Conservation (phyloP, 2,888 invertebrate species). For the Mantis religiosa region DNA sequence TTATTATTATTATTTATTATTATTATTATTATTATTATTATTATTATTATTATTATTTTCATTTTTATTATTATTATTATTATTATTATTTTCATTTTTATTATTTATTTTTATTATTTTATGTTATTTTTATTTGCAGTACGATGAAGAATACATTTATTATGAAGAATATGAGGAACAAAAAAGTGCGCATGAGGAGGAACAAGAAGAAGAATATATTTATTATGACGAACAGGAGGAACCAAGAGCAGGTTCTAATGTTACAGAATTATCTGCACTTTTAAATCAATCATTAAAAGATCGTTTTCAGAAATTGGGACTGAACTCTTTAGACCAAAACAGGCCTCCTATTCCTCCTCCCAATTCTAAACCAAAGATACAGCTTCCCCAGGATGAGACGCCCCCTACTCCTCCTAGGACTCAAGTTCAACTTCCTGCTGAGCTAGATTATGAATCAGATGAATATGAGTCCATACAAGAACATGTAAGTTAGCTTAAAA, state of each 20-base stretch:
- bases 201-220: neutral
- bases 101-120: neutral
- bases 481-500: neutral
- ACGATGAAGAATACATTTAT: neutral
- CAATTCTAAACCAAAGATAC: neutral
- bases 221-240: neutral
- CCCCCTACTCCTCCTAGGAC: neutral
- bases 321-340: neutral
- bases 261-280: neutral
- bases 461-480: constrained; percentile 1
- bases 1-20: too few species aligned
- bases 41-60: too few species aligned
- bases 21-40: too few species aligned
- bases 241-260: neutral
- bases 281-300: neutral
- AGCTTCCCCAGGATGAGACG: neutral
- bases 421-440: neutral
- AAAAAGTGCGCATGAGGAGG: neutral
- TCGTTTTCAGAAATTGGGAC: neutral
- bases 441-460: neutral
- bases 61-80: too few species aligned
- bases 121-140: neutral
- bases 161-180: neutral
- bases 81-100: too few species aligned
- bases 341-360: neutral